Percentiles rank a stretch among this genome's conserved stretches.
Evolutionary conservation across 2,797 vertebrate genomes (phyloP).

Genomic region (Thripadectes ignobilis): DNA sequence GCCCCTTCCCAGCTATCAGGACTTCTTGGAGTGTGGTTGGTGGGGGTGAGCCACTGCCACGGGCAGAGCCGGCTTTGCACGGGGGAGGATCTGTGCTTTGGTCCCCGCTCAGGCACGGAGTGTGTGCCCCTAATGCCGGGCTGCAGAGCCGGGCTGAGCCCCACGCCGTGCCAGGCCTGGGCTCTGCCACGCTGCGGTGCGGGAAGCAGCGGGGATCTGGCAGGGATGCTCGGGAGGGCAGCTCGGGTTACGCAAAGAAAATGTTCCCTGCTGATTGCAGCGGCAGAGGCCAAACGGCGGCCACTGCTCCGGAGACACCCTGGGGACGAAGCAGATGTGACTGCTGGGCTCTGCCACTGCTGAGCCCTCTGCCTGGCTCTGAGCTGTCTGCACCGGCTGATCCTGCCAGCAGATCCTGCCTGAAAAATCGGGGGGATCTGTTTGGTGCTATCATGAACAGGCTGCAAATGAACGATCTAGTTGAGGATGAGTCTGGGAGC

Average conservation of each 20-base stretch:
- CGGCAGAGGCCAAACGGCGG: background rate
- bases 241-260: background rate
- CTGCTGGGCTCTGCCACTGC: background rate
- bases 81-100: background rate
- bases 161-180: background rate
- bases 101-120: accelerated
- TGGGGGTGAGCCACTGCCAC: accelerated
- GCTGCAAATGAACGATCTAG: background rate
- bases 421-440: accelerated
- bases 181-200: background rate
- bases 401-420: background rate
- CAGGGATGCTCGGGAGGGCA: background rate
- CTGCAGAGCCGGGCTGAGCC: background rate
- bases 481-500: background rate
- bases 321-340: background rate
- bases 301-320: background rate
- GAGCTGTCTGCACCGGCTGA: accelerated
- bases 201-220: background rate
- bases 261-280: background rate
- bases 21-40: accelerated
- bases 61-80: background rate
- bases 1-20: accelerated
- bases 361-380: background rate
- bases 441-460: accelerated
- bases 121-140: accelerated